Evolutionary conservation across 2,797 vertebrate species (phyloP), one percentile per base, ranked within the genome.

Genomic region (Macrochelys suwanniensis): DNA sequence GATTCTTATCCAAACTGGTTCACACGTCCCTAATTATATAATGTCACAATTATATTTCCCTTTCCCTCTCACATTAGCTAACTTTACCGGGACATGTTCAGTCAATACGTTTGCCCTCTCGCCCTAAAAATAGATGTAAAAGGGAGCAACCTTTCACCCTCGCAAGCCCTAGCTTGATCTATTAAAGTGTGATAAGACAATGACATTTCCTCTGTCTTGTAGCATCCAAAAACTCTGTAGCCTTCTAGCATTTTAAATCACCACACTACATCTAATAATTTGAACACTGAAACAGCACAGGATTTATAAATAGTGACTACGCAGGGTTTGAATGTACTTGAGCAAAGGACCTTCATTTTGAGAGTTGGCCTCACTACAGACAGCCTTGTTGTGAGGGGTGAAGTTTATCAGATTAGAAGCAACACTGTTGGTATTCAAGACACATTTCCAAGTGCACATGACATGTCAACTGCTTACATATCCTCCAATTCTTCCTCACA

Each of bases 391-490:
- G 47, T 28, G 12, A 23, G 57, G 50, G 76, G 53, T 94, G 96
- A 97, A 83, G 86, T 85, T 96, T 94, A 96, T 89, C 25, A 1
- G 89, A 94, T 88, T 89, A 96, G 96, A 97, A 96, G 90, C 84
- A 89, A 54, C 37, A 3, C 76, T 92, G 89, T 91, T 90, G 89
- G 77, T 77, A 91, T 91, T 96, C 95, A 96, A 93, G 94, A 95
- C 90, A 82, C 57, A 87, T 97, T 93, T 95, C 96, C 84, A 94
- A 97, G 95, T 54, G 76, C 91, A 54, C 82, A 94, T 96, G 97
- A 97, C 94, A 96, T 79, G 91, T 93, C 96, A 96, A 95, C 82
- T 96, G 93, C 94, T 97, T 93, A 85, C 93, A 96, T 95, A 95
- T 93, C 95, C 93, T 91, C 95, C 85, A 85, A 91, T 95, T 97